Percentiles rank a stretch among this genome's conserved stretches.
Evolutionary conservation across 2,888 invertebrate genomes (phyloP).

Genomic region (Phengaris arion): DNA sequence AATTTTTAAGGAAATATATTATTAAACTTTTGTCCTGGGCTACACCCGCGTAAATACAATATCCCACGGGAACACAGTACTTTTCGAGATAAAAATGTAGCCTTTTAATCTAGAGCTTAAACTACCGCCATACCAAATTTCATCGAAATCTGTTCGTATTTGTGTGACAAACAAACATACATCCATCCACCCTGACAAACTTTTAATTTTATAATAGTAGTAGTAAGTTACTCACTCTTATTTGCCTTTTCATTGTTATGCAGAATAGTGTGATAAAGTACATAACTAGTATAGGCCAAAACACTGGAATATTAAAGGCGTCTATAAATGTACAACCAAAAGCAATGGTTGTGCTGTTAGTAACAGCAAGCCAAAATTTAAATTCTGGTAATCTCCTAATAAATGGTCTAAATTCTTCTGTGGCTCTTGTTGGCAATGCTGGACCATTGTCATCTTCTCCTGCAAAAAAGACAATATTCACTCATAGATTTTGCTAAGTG

Average conservation of each 20-base stretch:
- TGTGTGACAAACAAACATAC: too few species aligned
- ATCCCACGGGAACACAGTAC: too few species aligned
- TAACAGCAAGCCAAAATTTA: conserved; percentile 99
- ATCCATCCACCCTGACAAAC: too few species aligned
- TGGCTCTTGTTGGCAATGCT: conserved; percentile 94
- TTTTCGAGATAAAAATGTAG: too few species aligned
- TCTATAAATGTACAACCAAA: conserved; percentile 97
- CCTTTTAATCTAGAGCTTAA: too few species aligned
- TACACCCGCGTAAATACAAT: too few species aligned
- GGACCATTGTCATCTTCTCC: conserved; percentile 90
- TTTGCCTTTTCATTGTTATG: conserved; percentile 99
- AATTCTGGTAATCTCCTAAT: conserved; percentile 98
- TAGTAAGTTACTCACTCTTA: conserved; percentile 85
- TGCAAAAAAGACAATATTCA: conserved; percentile 42
- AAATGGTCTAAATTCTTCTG: conserved; percentile 99
- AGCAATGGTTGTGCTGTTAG: conserved; percentile 94
- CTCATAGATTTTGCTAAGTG: too few species aligned
- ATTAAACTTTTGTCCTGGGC: too few species aligned
- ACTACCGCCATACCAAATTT: too few species aligned
- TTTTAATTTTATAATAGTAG: too few species aligned
- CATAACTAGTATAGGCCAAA: conserved; percentile 99
- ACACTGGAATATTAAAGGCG: conserved; percentile 99
- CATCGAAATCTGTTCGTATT: too few species aligned
- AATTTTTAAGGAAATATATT: too few species aligned
- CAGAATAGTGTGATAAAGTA: conserved; percentile 99